Conservation (phyloP, 2,113 vertebrate genomes). For the Coreoperca whiteheadi region DNA sequence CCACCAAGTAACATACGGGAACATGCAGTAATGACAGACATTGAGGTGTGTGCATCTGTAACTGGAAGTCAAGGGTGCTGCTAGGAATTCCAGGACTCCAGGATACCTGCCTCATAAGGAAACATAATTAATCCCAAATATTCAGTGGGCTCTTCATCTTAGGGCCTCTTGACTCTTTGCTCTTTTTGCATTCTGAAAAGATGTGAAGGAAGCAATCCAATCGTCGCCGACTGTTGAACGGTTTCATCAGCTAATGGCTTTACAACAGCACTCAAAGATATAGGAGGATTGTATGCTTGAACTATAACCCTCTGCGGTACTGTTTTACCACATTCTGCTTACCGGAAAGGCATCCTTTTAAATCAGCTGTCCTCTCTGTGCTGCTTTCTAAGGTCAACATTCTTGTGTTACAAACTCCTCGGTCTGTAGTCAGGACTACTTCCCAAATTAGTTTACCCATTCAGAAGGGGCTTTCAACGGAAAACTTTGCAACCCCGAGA, state of each 20-base stretch:
- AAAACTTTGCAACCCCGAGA: conserved; percentile 50
- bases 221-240: neutral
- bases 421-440: conserved; percentile 50
- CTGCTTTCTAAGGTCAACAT: conserved; percentile 51
- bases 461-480: conserved; percentile 38
- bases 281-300: conserved; percentile 69
- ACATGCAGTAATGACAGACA: conserved; percentile 34
- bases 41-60: conserved; percentile 51
- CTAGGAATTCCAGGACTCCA: conserved; percentile 38
- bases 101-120: neutral
- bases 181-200: conserved; percentile 18
- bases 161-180: neutral
- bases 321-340: conserved; percentile 60
- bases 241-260: conserved; percentile 82
- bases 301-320: conserved; percentile 65
- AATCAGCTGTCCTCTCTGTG: conserved; percentile 64
- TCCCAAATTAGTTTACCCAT: conserved; percentile 67
- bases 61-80: conserved; percentile 57
- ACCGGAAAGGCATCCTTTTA: conserved; percentile 56
- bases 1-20: conserved; percentile 57
- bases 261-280: conserved; percentile 72
- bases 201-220: conserved; percentile 27
- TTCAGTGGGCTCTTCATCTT: neutral
- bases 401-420: conserved; percentile 38
- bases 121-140: neutral